Evolutionary conservation across 2,888 invertebrate species (phyloP), one percentile per base, ranked within the genome.

Genomic region (Eristalis tenax): DNA sequence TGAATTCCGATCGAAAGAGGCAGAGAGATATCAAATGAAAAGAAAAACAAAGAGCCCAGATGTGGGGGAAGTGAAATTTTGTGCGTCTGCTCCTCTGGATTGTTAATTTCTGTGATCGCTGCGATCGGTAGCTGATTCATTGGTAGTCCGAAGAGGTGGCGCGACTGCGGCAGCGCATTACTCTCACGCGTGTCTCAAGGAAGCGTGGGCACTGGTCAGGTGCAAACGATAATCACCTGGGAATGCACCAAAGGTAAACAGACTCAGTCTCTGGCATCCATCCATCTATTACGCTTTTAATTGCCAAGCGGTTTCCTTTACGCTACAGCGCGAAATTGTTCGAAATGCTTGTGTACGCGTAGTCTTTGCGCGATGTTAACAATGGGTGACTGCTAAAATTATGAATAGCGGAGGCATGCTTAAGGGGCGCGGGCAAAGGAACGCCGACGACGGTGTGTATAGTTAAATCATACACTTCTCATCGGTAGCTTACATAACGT

Each of bases 11-110:
- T 63, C 28, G 75, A 65, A 35, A 59, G 74, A 74, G 35, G 40
- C 32, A 32, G 40, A 40, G 40, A 28, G 40, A 40, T 71, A 66
- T 66, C 43, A 26, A 43, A 15, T 26, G 59, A 26, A 15, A 28
- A 22, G 26, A 5, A 57, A 59, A 68, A 56, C n/a, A 22, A 11
- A 61, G n/a, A 43, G 6, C 13, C 71, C 38, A 63, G 61, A 32
- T 71, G 61, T 61, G 71, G 61, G 61, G 71, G 74, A 74, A 74
- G 74, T 74, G 74, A 74, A 74, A 74, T 65, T 74, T 74, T 18
- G n/a, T 18, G 18, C n/a, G 18, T 5, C 26, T 23, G 61, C 61
- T 23, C 23, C 71, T 43, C 40, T 28, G 56, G 40, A n/a, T 50
- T 63, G 18, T 23, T 64, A n/a, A 56, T 65, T 71, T 63, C 10